Evolutionary conservation across 2,113 vertebrate genomes (phyloP).

Genomic region (Hydrolagus affinis): DNA sequence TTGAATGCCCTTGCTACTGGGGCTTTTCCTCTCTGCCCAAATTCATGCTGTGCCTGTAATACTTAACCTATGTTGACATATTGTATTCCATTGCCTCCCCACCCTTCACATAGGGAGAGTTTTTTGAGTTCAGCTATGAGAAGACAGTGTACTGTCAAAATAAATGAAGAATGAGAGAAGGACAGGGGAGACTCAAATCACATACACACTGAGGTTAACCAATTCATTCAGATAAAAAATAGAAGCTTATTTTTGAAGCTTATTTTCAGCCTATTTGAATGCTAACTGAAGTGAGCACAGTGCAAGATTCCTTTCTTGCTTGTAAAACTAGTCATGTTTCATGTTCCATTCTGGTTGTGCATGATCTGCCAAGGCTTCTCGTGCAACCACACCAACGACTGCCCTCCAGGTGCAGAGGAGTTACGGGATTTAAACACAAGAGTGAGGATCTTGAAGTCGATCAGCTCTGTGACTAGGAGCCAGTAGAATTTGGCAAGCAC

Average conservation of each 20-base stretch:
- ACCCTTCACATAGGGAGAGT: background rate
- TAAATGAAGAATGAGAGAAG: background rate
- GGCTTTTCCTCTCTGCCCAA: no score
- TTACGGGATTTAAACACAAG: no score
- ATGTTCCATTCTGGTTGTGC: background rate
- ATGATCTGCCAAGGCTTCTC: conserved; percentile 14
- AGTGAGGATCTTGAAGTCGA: no score
- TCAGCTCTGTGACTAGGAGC: no score
- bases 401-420: no score
- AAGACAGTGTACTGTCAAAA: background rate
- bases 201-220: background rate
- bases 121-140: background rate
- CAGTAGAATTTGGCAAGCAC: no score
- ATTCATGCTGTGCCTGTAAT: no score
- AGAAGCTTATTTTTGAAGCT: background rate
- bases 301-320: background rate
- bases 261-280: conserved; percentile 1
- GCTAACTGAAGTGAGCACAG: background rate
- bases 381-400: conserved; percentile 16
- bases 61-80: no score
- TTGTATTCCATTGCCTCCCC: background rate
- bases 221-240: background rate
- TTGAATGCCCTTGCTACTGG: no score
- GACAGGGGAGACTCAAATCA: background rate
- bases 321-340: conserved; percentile 8